Conservation (phyloP, 2,797 vertebrate species). For the Chelon auratus region DNA sequence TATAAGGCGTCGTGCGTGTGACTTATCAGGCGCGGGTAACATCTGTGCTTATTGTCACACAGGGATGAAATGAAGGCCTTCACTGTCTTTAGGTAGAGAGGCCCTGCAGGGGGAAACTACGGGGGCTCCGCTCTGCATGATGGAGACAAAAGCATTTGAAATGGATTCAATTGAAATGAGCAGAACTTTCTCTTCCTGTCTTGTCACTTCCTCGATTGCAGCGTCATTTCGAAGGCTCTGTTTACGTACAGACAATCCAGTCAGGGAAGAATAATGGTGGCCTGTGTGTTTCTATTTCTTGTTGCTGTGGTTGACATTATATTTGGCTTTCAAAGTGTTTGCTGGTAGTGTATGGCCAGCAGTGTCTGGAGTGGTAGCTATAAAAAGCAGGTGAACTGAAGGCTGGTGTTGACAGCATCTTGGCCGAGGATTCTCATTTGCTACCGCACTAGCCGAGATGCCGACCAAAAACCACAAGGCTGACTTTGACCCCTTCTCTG, state of each 20-base stretch:
- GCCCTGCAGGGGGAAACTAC: conserved; percentile 46
- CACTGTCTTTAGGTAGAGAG: conserved; percentile 66
- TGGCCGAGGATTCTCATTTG: conserved; percentile 78
- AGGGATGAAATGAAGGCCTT: conserved; percentile 72
- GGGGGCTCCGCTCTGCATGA: conserved; percentile 24
- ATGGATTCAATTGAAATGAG: conserved; percentile 16
- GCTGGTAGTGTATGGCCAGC: conserved; percentile 52
- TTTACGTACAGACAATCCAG: conserved; percentile 17
- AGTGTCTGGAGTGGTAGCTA: conserved; percentile 80
- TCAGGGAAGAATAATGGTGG: conserved; percentile 34
- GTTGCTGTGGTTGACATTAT: conserved; percentile 69
- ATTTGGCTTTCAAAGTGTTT: conserved; percentile 72
- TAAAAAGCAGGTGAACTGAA: conserved; percentile 90
- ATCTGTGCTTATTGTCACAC: conserved; percentile 86
- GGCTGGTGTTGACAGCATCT: conserved; percentile 81
- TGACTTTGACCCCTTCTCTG: conserved; percentile 61
- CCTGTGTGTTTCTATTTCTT: conserved; percentile 66
- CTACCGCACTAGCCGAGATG: conserved; percentile 44
- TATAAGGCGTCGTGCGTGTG: conserved; percentile 85
- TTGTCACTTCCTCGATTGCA: conserved; percentile 15
- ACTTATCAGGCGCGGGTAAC: conserved; percentile 79
- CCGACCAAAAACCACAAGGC: conserved; percentile 69
- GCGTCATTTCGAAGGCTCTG: conserved; percentile 23
- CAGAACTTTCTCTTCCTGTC: neutral
- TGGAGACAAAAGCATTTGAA: conserved; percentile 21